A percentile compares a stretch with the other conserved stretches of the same genome.
phyloP scores from a whole-genome alignment of 2,113 vertebrate genomes.

The Muntiacus muntjak region DNA sequence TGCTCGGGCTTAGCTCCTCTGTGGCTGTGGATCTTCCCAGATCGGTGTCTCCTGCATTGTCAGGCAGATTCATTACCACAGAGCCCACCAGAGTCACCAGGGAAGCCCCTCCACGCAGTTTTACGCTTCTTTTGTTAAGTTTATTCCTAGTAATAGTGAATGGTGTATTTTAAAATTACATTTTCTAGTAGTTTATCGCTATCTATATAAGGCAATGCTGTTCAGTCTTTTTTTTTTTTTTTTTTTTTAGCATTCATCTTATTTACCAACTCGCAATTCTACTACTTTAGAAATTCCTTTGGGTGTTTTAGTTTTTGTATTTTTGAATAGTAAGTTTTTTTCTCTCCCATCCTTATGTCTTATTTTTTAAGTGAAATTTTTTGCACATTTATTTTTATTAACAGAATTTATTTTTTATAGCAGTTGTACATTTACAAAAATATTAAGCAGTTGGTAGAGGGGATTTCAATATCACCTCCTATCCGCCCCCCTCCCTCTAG shows the following conservation, averaged over 20 bases:
- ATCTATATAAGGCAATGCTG: not conserved
- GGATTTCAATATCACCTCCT: not conserved
- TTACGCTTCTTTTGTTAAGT: not conserved
- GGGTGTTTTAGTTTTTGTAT: not conserved
- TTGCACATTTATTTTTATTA: not conserved
- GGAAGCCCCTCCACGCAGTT: not conserved
- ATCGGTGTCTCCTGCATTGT: not conserved
- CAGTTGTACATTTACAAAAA: not conserved
- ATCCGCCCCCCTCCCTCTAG: accelerated
- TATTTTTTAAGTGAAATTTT: not conserved
- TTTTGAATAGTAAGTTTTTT: not conserved
- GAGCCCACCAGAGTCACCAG: not conserved
- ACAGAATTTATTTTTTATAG: not conserved
- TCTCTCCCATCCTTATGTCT: not conserved
- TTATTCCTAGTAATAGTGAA: not conserved
- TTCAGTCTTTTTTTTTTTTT: not conserved
- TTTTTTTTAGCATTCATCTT: not conserved
- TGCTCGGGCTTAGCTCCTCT: not conserved
- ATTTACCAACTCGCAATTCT: not conserved
- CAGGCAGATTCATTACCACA: not conserved
- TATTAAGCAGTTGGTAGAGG: not conserved
- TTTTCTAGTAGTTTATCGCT: not conserved
- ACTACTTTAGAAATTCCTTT: not conserved
- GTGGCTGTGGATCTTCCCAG: not conserved
- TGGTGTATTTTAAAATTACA: not conserved